Evolutionary conservation across 2,888 invertebrate species (phyloP), one percentile per base, ranked within the genome.

Genomic region (Torymus aiolomorphi): DNA sequence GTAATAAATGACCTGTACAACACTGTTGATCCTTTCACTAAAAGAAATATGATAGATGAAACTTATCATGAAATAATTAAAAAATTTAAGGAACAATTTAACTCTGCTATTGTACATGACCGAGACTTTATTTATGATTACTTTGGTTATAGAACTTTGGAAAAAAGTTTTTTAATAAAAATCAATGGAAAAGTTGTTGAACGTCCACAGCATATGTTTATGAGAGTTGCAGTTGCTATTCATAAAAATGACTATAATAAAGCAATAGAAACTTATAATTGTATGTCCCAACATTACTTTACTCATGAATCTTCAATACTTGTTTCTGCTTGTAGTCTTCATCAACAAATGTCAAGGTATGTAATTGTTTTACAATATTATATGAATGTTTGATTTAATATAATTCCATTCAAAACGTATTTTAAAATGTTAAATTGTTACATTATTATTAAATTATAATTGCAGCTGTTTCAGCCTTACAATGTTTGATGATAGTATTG

Each of bases 81-180:
- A 92, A 93, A 95, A 79, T 94, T 99, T 91, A 95, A 97, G n/a
- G 97, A 97, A 86, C 92, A 93, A 82, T 91, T 99, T 70, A 97
- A 99, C 91, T 97, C 98, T 0, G 95, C 97, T 20, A 98, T 99
- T 85, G 97, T 98, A 59, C 98, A 99, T 90, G 98, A 98, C 88
- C 93, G 99, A 85, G 99, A 99, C 91, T 99, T 97, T 90, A 95
- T 94, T 80, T 99, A 98, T 91, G 98, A 97, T 88, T 99, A 97
- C 89, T 99, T 99, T 92, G 99, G 99, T n/a, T 99, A 99, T 88
- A 99, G 98, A 93, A 99, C 99, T 0, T 91, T 99, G 75, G 99
- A 99, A 88, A 93, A 97, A 65, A 98, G 98, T 0, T 99, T 99
- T 90, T 92, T 99, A 83, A 91, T 99, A 78, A 97, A 96, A 91